Percentiles rank a stretch among this genome's conserved stretches.
Evolutionary conservation across 30 jellyfish, hydroid and myxozoan species (phyloP).

Genomic region (Hydra vulgaris): DNA sequence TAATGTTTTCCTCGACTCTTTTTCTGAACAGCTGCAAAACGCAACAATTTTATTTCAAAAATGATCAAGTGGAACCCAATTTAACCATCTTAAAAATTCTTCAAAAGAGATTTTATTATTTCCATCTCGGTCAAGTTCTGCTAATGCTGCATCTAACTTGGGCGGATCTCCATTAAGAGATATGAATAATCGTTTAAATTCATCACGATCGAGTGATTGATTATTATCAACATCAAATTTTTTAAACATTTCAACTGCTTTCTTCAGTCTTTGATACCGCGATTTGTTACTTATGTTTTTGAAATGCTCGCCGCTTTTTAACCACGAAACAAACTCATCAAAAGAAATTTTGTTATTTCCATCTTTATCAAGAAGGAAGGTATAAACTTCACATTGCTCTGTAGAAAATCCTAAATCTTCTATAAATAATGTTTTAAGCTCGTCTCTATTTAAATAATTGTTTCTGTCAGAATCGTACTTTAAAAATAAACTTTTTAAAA

Average conservation of each 20-base stretch:
- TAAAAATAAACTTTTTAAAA: constrained; percentile 59
- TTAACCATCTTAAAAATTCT: constrained; percentile 86
- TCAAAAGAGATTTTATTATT: constrained; percentile 64
- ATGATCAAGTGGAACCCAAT: constrained; percentile 84
- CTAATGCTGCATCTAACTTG: constrained; percentile 47
- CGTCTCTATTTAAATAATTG: constrained; percentile 46
- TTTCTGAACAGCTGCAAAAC: too few relatives aligned
- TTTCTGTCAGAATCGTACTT: constrained; percentile 85
- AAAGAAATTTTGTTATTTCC: constrained; percentile 68
- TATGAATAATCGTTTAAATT: constrained; percentile 44
- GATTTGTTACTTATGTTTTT: constrained; percentile 61
- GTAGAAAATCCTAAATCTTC: constrained; percentile 78
- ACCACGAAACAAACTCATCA: constrained; percentile 77
- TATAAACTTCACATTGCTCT: constrained; percentile 75
- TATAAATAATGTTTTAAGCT: constrained; percentile 43
- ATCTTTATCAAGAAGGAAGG: constrained; percentile 77
- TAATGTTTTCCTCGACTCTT: too few relatives aligned
- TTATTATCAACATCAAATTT: constrained; percentile 65
- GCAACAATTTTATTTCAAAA: neutral
- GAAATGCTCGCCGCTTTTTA: constrained; percentile 82
- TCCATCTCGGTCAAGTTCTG: constrained; percentile 81
- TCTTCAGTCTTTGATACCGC: constrained; percentile 49
- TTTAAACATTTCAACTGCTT: constrained; percentile 85
- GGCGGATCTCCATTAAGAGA: constrained; percentile 54
- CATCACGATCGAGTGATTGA: constrained; percentile 72